Evolutionary conservation across 2,888 invertebrate species (phyloP).

Genomic region (Automeris io): DNA sequence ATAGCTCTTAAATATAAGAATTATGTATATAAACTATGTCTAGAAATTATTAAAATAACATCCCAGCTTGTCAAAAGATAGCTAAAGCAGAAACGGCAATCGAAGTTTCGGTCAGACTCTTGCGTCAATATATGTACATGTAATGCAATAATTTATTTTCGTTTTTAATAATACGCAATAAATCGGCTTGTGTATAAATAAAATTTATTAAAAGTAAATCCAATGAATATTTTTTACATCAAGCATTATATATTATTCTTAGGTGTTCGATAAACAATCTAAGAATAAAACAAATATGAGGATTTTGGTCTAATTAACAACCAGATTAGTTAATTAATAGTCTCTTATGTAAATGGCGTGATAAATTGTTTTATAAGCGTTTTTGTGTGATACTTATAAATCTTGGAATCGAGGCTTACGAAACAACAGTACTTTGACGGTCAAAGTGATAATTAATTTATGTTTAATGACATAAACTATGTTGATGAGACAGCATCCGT

Average conservation of each 20-base stretch:
- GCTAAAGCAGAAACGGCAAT: no score
- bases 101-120: no score
- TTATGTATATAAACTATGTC: no score
- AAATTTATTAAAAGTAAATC: background rate
- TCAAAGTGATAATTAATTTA: slow-evolving; percentile 7
- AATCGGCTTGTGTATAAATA: background rate
- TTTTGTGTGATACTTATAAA: slow-evolving; percentile 1
- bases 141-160: no score
- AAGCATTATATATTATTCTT: no score
- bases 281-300: slow-evolving; percentile 1
- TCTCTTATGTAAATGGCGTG: slow-evolving; percentile 1
- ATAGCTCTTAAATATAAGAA: no score
- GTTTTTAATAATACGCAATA: background rate
- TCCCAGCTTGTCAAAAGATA: no score
- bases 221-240: background rate
- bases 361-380: slow-evolving; percentile 3
- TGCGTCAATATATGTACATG: no score
- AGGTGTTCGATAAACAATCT: background rate
- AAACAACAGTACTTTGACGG: background rate
- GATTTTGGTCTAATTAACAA: slow-evolving; percentile 5
- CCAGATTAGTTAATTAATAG: background rate
- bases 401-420: background rate
- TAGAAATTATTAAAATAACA: no score
- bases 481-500: slow-evolving; percentile 14
- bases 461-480: slow-evolving; percentile 2